These are phyloP conservation scores for Tonatia bakeri DNA, from an alignment of 2,113 vertebrate genomes.

Conservation along the genomic window DNA sequence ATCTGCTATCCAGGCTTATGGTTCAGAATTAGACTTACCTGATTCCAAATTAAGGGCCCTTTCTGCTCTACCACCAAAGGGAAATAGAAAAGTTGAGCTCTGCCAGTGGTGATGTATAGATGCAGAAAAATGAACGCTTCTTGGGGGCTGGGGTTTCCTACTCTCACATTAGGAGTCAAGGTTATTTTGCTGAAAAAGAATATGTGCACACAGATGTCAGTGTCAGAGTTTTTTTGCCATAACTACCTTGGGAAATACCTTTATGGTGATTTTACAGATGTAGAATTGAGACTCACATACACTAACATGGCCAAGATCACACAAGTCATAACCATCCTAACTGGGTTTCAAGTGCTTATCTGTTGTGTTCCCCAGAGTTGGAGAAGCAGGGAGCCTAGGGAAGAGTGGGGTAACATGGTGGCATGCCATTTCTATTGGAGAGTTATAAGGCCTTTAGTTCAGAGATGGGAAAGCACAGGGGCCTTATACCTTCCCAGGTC, in stretches of 20 bases:
- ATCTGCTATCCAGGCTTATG: neutral
- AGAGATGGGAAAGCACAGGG: neutral
- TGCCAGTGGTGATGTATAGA: neutral
- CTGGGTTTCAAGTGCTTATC: neutral
- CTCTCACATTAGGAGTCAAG: neutral
- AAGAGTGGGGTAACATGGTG: too few relatives aligned
- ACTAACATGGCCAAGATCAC: neutral
- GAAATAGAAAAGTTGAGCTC: neutral
- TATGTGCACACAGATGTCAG: neutral
- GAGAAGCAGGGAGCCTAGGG: too few relatives aligned
- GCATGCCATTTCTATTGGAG: too few relatives aligned
- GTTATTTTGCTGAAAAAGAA: neutral
- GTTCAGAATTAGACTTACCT: constrained; percentile 6
- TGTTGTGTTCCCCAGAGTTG: neutral
- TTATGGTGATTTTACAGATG: neutral
- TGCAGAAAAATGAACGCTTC: neutral
- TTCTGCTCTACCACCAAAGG: neutral
- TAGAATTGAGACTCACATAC: neutral
- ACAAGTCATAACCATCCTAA: neutral
- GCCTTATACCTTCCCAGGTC: neutral
- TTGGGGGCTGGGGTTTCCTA: neutral
- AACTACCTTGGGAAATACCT: neutral
- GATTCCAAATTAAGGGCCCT: neutral
- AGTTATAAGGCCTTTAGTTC: too few relatives aligned
- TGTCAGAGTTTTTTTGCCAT: neutral